These are phyloP conservation scores for Apis dorsata DNA, from an alignment of 1,140 invertebrate genomes.

Conservation along the genomic window DNA sequence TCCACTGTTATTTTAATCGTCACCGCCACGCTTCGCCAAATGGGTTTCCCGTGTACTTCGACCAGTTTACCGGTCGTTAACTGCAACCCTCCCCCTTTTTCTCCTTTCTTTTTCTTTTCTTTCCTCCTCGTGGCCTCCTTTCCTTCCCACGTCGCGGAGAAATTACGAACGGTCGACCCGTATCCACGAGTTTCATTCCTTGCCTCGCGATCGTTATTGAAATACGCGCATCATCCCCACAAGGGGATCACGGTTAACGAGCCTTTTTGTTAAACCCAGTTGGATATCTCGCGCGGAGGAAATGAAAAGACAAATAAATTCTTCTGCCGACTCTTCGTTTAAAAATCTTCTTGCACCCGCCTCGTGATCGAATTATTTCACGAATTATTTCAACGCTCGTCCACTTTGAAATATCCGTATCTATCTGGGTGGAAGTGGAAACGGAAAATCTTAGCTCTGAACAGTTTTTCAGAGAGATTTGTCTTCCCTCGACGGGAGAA, in stretches of 20 bases:
- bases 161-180: background rate
- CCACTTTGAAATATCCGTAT: too few species aligned
- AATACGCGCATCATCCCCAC: background rate
- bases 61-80: slow-evolving; percentile 1
- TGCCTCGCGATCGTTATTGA: background rate
- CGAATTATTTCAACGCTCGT: too few species aligned
- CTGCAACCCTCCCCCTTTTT: background rate
- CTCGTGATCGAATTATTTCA: too few species aligned
- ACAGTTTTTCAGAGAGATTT: too few species aligned
- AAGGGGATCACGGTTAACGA: background rate
- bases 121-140: background rate
- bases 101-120: background rate
- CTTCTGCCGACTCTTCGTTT: too few species aligned
- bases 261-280: background rate
- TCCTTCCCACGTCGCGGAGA: background rate
- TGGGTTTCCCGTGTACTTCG: background rate
- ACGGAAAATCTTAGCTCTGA: too few species aligned
- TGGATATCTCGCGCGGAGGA: background rate
- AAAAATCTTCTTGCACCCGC: background rate
- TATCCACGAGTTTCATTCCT: background rate
- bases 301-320: too few species aligned
- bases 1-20: background rate
- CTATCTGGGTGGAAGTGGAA: too few species aligned
- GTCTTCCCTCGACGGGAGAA: too few species aligned
- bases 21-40: background rate